phyloP scores from a whole-genome alignment of 1,140 invertebrate species.

The Ephestia elutella region DNA sequence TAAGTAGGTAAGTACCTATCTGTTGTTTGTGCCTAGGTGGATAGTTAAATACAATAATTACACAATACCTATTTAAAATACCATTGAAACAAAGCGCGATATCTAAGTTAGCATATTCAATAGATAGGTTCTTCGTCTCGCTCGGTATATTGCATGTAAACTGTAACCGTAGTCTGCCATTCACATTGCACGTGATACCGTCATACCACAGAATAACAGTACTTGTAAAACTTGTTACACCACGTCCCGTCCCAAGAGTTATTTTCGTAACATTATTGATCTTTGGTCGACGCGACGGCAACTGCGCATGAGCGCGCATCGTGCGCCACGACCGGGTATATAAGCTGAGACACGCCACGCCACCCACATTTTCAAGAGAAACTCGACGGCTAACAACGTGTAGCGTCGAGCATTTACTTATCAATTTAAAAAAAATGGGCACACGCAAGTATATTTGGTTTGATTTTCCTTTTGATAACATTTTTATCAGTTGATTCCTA shows the following conservation, averaged over 20 bases:
- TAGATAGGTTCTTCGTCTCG: no score
- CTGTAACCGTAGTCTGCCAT: not conserved
- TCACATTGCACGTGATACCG: not conserved
- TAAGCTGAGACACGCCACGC: not conserved
- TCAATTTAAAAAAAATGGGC: not conserved
- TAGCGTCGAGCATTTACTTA: not conserved
- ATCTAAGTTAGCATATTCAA: no score
- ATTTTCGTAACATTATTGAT: slow-evolving; percentile 9
- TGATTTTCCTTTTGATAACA: no score
- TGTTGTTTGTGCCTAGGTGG: no score
- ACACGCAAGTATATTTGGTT: not conserved
- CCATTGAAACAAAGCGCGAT: no score
- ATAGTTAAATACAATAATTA: no score
- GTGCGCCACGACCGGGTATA: not conserved
- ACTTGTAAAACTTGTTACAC: not conserved
- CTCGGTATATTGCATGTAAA: not conserved
- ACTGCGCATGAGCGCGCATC: slow-evolving; percentile 1
- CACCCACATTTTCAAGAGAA: not conserved
- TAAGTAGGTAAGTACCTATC: no score
- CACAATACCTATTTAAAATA: no score
- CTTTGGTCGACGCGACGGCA: not conserved
- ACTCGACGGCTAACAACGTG: not conserved
- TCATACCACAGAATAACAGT: not conserved
- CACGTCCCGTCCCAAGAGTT: not conserved
- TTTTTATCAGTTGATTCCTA: no score